phyloP scores from a whole-genome alignment of 1,140 invertebrate species.

The Pseudoatta argentina region DNA sequence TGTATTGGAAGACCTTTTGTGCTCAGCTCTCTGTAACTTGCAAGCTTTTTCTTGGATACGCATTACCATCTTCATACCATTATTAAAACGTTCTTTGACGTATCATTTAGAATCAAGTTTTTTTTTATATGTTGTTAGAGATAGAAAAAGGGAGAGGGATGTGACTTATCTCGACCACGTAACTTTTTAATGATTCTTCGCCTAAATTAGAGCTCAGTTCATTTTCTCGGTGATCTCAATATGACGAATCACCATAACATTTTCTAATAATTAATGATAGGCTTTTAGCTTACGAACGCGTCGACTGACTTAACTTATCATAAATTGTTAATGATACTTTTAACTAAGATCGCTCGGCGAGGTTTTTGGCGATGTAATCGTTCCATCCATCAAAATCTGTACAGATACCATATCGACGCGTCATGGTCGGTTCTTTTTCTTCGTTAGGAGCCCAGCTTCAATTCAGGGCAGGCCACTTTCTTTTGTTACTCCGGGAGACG shows the following conservation, averaged over 20 bases:
- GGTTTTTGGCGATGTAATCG: not conserved
- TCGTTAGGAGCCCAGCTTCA: slow-evolving; percentile 33
- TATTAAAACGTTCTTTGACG: slow-evolving; percentile 39
- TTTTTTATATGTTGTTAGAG: not conserved
- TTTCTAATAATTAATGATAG: not conserved
- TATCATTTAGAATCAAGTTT: slow-evolving; percentile 10
- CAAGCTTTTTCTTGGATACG: slow-evolving; percentile 32
- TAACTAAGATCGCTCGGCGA: not conserved
- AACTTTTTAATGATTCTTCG: slow-evolving; percentile 16
- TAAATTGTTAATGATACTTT: not conserved
- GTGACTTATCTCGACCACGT: not conserved
- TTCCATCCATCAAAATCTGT: slow-evolving; percentile 37
- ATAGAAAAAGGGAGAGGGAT: not conserved
- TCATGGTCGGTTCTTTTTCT: slow-evolving; percentile 35
- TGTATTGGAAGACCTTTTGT: slow-evolving; percentile 55
- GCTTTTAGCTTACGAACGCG: not conserved
- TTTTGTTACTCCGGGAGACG: slow-evolving; percentile 47
- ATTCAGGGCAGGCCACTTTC: slow-evolving; percentile 28
- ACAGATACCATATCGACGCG: not conserved
- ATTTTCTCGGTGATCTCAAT: not conserved
- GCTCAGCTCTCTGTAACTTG: slow-evolving; percentile 17
- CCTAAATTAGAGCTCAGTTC: not conserved
- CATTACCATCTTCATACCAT: slow-evolving; percentile 50
- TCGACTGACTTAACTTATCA: not conserved
- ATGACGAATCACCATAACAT: not conserved